Percentiles rank a stretch among this genome's conserved stretches.
Evolutionary conservation across 2,113 vertebrate genomes (phyloP).

Genomic region (Rhynchopsitta pachyrhyncha): DNA sequence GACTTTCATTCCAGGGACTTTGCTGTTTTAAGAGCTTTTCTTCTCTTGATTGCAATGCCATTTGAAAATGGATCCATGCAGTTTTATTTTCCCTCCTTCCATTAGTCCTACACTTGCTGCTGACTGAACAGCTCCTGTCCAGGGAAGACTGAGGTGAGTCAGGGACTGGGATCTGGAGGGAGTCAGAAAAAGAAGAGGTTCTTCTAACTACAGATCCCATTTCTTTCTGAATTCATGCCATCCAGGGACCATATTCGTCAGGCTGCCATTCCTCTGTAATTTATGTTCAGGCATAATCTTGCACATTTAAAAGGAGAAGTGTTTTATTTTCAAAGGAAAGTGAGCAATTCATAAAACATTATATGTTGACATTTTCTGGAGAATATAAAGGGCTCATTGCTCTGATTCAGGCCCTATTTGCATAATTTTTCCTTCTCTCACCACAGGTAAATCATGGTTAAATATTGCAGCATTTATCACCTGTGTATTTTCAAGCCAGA

Average conservation of each 20-base stretch:
- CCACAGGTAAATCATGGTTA: conserved; percentile 73
- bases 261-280: conserved; percentile 6
- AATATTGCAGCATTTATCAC: conserved; percentile 75
- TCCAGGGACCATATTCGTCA: background rate
- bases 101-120: background rate
- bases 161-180: background rate
- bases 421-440: conserved; percentile 69
- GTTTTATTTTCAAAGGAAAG: conserved; percentile 57
- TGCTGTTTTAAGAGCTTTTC: conserved; percentile 8
- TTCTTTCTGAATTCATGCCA: background rate
- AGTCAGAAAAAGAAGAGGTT: background rate
- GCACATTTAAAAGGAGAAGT: conserved; percentile 27
- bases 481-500: conserved; percentile 49
- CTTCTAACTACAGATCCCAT: background rate
- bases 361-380: conserved; percentile 47
- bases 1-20: conserved; percentile 38
- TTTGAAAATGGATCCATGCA: background rate
- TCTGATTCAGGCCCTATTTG: conserved; percentile 64
- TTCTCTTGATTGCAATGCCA: conserved; percentile 1
- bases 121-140: background rate
- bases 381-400: conserved; percentile 61
- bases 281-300: conserved; percentile 43
- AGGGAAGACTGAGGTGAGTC: background rate
- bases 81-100: background rate
- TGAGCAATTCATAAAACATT: conserved; percentile 64